Conservation (phyloP, 2,888 invertebrate genomes). For the Hydrotaea diabolus region DNA sequence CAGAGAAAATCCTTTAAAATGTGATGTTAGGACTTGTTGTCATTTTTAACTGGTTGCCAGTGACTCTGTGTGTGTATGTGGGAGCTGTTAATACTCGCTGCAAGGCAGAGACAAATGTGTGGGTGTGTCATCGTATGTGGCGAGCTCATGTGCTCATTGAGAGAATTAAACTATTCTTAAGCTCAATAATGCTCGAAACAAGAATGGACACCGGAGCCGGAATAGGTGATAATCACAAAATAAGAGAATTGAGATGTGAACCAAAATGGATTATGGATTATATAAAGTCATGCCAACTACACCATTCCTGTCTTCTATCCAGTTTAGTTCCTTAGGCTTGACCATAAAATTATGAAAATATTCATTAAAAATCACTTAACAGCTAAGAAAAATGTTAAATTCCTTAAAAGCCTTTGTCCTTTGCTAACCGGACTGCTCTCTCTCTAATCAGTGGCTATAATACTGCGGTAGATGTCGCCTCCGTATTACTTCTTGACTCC, state of each 20-base stretch:
- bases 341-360: conserved; percentile 4
- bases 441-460: background rate
- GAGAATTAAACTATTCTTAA: background rate
- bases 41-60: conserved; percentile 19
- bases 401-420: background rate
- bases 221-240: no score
- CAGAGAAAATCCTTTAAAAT: conserved; percentile 63
- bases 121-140: background rate
- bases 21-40: conserved; percentile 38
- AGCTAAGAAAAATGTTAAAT: background rate
- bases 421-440: background rate
- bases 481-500: no score
- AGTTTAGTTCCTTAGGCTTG: no score
- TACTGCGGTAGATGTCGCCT: background rate
- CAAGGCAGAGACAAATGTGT: background rate
- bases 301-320: no score
- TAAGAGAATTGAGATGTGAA: no score
- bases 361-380: conserved; percentile 21
- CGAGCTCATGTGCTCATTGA: background rate
- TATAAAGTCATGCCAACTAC: no score
- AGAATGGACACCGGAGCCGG: no score
- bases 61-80: background rate
- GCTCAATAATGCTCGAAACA: no score
- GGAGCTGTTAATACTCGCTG: background rate
- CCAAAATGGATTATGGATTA: no score